Percentiles rank a stretch among this genome's conserved stretches.
phyloP scores from a whole-genome alignment of 2,113 vertebrate genomes.

The Alouatta palliata region DNA sequence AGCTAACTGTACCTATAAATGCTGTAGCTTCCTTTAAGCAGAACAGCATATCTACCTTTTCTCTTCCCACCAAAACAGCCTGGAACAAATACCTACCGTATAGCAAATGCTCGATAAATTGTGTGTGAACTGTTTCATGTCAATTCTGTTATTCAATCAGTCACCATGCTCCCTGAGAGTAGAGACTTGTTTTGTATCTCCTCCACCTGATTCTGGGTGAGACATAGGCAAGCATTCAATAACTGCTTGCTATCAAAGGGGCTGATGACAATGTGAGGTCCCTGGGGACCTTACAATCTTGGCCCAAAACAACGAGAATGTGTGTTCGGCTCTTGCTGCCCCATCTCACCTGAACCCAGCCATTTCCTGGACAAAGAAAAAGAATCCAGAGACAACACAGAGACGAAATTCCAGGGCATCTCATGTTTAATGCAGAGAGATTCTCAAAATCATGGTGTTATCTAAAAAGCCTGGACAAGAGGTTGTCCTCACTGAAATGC shows the following conservation, averaged over 20 bases:
- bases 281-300: not conserved
- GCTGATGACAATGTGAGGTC: not conserved
- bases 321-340: not conserved
- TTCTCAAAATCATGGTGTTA: not conserved
- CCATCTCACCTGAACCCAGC: conserved; percentile 19
- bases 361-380: conserved; percentile 17
- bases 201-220: not conserved
- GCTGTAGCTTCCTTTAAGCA: conserved; percentile 20
- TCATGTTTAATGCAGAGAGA: not conserved
- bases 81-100: not conserved
- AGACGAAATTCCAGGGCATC: not conserved
- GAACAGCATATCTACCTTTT: not conserved
- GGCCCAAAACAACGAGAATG: conserved; percentile 20
- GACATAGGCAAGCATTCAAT: not conserved
- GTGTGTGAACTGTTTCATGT: not conserved
- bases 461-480: not conserved
- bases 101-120: not conserved
- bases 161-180: not conserved
- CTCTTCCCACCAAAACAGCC: not conserved
- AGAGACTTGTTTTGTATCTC: not conserved
- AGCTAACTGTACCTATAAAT: conserved; percentile 40
- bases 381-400: not conserved
- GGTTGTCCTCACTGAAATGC: not conserved
- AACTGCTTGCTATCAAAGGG: conserved; percentile 8
- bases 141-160: not conserved